Evolutionary conservation across 2,888 invertebrate species (phyloP), one percentile per base, ranked within the genome.

Genomic region (Amblyjoppa fuscipennis): DNA sequence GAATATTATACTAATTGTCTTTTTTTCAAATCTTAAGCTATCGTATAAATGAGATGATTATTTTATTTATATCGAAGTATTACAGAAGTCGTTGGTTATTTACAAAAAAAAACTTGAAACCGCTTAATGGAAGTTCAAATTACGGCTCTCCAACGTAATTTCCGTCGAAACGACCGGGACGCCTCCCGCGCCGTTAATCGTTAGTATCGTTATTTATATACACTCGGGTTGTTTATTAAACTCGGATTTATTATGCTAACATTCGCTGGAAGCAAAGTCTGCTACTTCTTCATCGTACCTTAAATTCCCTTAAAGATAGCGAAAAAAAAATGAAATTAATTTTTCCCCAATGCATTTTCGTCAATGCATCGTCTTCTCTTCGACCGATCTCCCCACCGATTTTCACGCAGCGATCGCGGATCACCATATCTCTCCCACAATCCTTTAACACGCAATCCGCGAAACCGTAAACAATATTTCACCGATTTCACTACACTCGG

Each of bases 191-290:
- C 31, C 41, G 45, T 73, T 73, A 75, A 66, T 83, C 61, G 74
- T 69, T 66, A 71, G 75, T 73, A 78, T 70, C 34, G 66, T 66
- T 80, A 77, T 87, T 85, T 79, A 64, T 64, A 31, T 85, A 87
- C 85, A 87, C 38, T 41, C 49, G 64, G 41, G 53, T 69, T 66
- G 25, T 64, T 49, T 68, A 76, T 71, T 41, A 78, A 85, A 79
- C 64, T 75, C 66, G 64, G 31, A 85, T 76, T 64, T 7, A 59
- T 79, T 71, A 59, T 75, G 66, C 69, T 75, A 73, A 82, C 64
- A 61, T 74, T 49, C 49, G 49, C 28, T 68, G 73, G 80, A 73
- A 70, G 78, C 69, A 78, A 78, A 80, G 64, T 71, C 49, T 73
- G 38, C 16, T 41, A 59, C 20, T 59, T 59, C 38, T 34, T 69